Evolutionary conservation across 2,113 vertebrate species (phyloP).

Genomic region (Ciconia boyciana): DNA sequence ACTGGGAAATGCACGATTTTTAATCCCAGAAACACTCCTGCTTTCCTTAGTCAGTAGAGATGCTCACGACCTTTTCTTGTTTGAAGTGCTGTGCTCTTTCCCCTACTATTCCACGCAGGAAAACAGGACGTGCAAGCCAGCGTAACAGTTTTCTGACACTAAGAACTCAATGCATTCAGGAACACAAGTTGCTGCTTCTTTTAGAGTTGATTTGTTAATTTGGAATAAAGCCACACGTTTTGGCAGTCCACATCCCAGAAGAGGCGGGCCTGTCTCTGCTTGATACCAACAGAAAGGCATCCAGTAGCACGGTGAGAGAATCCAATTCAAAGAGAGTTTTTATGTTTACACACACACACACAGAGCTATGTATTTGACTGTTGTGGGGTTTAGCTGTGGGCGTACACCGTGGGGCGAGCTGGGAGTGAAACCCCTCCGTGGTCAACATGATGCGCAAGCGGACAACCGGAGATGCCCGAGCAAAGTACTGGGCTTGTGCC

Average conservation of each 20-base stretch:
- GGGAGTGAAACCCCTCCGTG: background rate
- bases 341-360: background rate
- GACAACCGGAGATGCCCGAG: background rate
- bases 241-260: background rate
- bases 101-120: background rate
- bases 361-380: background rate
- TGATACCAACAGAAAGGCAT: background rate
- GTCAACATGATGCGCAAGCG: rapidly evolving
- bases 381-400: background rate
- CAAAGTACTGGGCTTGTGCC: background rate
- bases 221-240: background rate
- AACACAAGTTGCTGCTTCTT: background rate
- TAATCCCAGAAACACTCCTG: background rate
- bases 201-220: background rate
- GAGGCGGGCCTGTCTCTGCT: background rate
- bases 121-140: background rate
- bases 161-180: background rate
- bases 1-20: background rate
- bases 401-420: background rate
- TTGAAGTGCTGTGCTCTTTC: background rate
- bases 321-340: background rate
- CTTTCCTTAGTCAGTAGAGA: background rate
- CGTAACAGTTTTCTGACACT: background rate
- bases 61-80: background rate
- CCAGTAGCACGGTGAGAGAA: background rate